phyloP scores from a whole-genome alignment of 1,140 invertebrate species.

The Microplitis mediator region DNA sequence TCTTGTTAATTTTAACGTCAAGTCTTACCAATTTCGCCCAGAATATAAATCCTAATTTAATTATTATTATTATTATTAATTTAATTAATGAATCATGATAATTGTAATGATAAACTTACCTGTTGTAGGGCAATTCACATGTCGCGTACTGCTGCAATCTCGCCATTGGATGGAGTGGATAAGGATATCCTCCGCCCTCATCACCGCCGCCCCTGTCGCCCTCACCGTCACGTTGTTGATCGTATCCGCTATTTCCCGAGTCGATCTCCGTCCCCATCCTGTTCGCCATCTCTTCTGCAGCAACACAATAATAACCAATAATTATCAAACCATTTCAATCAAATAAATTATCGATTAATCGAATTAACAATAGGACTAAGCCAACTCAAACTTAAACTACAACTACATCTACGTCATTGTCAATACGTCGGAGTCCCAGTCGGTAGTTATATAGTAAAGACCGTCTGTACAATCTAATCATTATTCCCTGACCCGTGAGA shows the following conservation, averaged over 20 bases:
- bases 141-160: slow-evolving; percentile 41
- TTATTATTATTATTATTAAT: too few species aligned
- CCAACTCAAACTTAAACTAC: too few species aligned
- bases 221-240: slow-evolving; percentile 39
- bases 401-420: too few species aligned
- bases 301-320: background rate
- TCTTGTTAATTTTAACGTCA: background rate
- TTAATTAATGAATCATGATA: too few species aligned
- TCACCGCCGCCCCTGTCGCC: slow-evolving; percentile 43
- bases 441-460: background rate
- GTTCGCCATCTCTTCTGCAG: slow-evolving; percentile 1
- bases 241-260: slow-evolving; percentile 12
- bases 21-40: background rate
- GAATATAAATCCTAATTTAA: background rate
- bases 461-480: background rate
- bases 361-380: background rate
- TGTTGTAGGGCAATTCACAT: slow-evolving; percentile 40
- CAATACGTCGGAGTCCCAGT: too few species aligned
- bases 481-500: slow-evolving; percentile 25
- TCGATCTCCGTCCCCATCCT: slow-evolving; percentile 16
- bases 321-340: background rate
- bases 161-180: slow-evolving; percentile 37
- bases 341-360: background rate
- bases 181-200: slow-evolving; percentile 35
- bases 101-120: slow-evolving; percentile 40